Evolutionary conservation across 2,797 vertebrate species (phyloP), one percentile per base, ranked within the genome.

Genomic region (Hemitrygon akajei): DNA sequence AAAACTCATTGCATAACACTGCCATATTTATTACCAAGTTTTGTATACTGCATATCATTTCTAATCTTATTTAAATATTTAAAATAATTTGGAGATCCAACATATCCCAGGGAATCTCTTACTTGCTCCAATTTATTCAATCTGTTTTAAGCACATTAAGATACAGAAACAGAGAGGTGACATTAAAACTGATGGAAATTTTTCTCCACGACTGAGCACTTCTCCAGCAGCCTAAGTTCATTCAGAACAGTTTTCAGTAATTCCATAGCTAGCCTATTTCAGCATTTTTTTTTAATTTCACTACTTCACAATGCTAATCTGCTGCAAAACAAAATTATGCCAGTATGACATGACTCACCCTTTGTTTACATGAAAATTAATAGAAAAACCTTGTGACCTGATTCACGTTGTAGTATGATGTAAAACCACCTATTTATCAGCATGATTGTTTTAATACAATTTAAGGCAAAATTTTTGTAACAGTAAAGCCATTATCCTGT

Each of bases 101-200:
- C 37, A 75, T 12, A 40, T 47, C 73, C 63, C 6, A 73, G 37
- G 14, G 47, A 56, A 76, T 20, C 63, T 69, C 60, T 63, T 27
- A 18, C 27, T 76, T 76, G 71, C 11, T 58, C 91, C 73, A 76
- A 93, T 76, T 93, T 93, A 93, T 69, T 89, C 16, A 60, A 92
- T 73, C 69, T 92, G 40, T 30, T 20, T 92, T 3, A 16, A 75
- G 47, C 37, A 30, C 47, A 58, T 92, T 92, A 92, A 56, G 25
- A 75, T 73, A 73, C 66, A 92, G 69, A 75, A 75, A 40, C 37
- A 92, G 73, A 47, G 16, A 47, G 66, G 69, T 1, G 3, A 75
- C 71, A 75, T 18, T 30, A 5, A 47, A 93, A 91, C 20, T 37
- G 37, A 10, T 34, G 69, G 66, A 91, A 91, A 71, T 69, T 22